These are phyloP conservation scores for Ectemnius continuus DNA, from an alignment of 2,888 invertebrate genomes.

Conservation along the genomic window DNA sequence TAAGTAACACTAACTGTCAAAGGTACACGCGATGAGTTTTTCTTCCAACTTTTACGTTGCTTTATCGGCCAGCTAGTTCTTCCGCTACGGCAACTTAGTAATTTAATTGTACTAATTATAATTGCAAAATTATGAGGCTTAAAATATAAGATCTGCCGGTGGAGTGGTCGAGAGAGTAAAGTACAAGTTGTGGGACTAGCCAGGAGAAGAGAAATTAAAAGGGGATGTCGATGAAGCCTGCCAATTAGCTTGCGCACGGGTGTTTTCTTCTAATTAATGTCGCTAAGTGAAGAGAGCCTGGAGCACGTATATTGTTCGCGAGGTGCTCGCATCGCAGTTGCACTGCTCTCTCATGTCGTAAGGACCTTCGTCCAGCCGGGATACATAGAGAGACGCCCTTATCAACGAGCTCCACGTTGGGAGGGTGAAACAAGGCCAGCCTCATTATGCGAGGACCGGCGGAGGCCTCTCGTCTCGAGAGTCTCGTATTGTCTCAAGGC, in stretches of 20 bases:
- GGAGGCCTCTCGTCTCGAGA: conserved; percentile 61
- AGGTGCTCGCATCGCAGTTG: conserved; percentile 27
- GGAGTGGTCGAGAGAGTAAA: too few relatives aligned
- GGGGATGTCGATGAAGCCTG: conserved; percentile 12
- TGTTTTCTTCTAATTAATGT: conserved; percentile 39
- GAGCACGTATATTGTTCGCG: conserved; percentile 33
- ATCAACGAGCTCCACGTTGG: conserved; percentile 49
- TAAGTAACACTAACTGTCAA: conserved; percentile 5
- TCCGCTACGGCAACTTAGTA: too few relatives aligned
- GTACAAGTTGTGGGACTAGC: too few relatives aligned
- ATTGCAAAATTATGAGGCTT: too few relatives aligned
- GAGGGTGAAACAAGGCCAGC: conserved; percentile 58
- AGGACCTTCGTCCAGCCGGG: conserved; percentile 46
- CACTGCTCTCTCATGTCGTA: conserved; percentile 12
- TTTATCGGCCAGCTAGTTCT: too few relatives aligned
- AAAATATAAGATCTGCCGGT: too few relatives aligned
- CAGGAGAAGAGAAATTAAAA: background rate
- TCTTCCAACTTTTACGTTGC: too few relatives aligned
- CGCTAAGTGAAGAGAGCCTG: conserved; percentile 6
- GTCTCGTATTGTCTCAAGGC: conserved; percentile 60
- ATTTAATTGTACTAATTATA: too few relatives aligned
- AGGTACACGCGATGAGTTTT: background rate
- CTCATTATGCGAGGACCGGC: conserved; percentile 63
- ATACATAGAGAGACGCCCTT: conserved; percentile 50
- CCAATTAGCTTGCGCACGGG: conserved; percentile 18